Conservation (phyloP, 2,888 invertebrate species). For the Acleris holmiana region DNA sequence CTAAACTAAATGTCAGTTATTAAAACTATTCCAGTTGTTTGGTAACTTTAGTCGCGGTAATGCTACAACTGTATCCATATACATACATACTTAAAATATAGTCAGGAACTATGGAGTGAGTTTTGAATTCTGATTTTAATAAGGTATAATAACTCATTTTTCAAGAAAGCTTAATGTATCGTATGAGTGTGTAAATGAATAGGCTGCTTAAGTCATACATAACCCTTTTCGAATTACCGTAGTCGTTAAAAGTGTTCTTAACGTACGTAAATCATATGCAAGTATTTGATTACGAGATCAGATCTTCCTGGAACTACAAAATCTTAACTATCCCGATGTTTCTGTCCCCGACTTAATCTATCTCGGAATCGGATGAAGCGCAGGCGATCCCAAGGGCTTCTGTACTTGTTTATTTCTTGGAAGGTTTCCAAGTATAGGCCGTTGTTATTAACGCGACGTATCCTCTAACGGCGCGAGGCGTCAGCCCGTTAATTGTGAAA, state of each 20-base stretch:
- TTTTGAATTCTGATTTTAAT: too few species aligned
- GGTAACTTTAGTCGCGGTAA: too few species aligned
- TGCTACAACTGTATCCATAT: too few species aligned
- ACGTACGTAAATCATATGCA: not conserved
- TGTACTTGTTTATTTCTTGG: constrained; percentile 32
- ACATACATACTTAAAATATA: too few species aligned
- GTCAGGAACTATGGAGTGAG: too few species aligned
- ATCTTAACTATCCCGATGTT: not conserved
- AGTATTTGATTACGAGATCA: constrained; percentile 7
- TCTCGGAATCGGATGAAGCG: constrained; percentile 9
- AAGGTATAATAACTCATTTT: too few species aligned
- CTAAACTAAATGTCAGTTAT: not conserved
- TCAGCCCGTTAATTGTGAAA: constrained; percentile 63
- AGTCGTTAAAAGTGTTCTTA: not conserved
- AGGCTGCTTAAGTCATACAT: too few species aligned
- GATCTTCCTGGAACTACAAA: constrained; percentile 11
- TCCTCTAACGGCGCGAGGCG: constrained; percentile 48
- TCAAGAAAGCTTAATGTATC: too few species aligned
- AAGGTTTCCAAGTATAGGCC: constrained; percentile 32
- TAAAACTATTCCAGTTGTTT: not conserved
- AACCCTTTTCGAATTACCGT: too few species aligned
- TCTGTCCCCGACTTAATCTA: constrained; percentile 9
- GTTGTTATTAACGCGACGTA: constrained; percentile 32
- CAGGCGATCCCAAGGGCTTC: constrained; percentile 23
- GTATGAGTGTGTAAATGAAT: too few species aligned